Evolutionary conservation across 2,888 invertebrate species (phyloP), one percentile per base, ranked within the genome.

Genomic region (Drosophila imparisetae): DNA sequence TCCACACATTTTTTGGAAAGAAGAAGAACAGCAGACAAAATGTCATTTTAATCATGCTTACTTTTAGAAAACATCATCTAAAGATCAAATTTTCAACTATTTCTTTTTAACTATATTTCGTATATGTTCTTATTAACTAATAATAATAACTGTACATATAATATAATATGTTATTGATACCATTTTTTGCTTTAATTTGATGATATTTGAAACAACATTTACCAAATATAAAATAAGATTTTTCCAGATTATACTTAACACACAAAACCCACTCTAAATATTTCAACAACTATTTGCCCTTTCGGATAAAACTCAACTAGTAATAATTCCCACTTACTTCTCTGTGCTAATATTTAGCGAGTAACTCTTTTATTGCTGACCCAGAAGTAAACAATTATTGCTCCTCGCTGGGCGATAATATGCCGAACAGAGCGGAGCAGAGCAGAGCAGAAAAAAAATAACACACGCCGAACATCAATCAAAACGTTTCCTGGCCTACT

Each of bases 361-460:
- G 24, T 4, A 58, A 52, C 45, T 29, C n/a, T 29, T 53, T 45
- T 45, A 24, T 15, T 15, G 13, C n/a, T 24, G 32, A 21, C 53
- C 18, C 34, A 42, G 27, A 27, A 30, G 27, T 30, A 45, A 57
- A 29, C 45, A 52, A 45, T 75, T 78, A 72, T 60, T 67, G 45
- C 52, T 30, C 36, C 48, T 30, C 29, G 21, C 15, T 24, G 48
- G 49, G 11, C 36, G 59, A 60, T 60, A 59, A 71, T 32, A 45
- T 11, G 70, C 48, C 36, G 27, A 63, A 53, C 58, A 38, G 24
- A 63, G 57, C 58, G 32, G 18, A 63, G 57, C 49, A 34, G 24
- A 63, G 57, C 65, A 48, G 13, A 66, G 42, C 61, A 62, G 34
- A 62, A 48, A 11, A 21, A 45, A 15, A 45, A 40, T 10, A 40